These are phyloP conservation scores for Calameuta idolon DNA, from an alignment of 2,888 invertebrate genomes.

Conservation along the genomic window DNA sequence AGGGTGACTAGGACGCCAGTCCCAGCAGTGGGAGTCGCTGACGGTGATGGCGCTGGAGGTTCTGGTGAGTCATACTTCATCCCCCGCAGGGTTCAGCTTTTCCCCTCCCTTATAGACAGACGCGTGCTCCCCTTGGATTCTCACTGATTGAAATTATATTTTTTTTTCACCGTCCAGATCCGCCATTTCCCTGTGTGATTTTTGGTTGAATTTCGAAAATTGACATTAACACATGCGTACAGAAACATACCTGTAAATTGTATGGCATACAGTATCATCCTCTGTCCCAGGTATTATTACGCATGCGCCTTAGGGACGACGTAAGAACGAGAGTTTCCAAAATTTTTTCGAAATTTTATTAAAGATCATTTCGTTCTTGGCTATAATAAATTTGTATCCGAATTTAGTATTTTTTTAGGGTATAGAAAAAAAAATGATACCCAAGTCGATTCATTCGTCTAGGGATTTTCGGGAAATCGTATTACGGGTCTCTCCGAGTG, in stretches of 20 bases:
- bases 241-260: no score
- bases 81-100: conserved; percentile 45
- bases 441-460: not conserved
- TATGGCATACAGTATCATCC: no score
- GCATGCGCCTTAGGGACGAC: no score
- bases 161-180: conserved; percentile 28
- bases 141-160: conserved; percentile 54
- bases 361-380: not conserved
- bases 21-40: not conserved
- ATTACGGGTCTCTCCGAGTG: not conserved
- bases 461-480: conserved; percentile 4
- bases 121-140: conserved; percentile 22
- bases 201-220: not conserved
- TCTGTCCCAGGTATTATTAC: no score
- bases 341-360: not conserved
- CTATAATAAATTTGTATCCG: not conserved
- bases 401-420: not conserved
- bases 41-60: conserved; percentile 8
- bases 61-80: conserved; percentile 61
- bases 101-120: conserved; percentile 4
- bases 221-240: not conserved
- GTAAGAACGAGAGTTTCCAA: no score
- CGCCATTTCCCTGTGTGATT: conserved; percentile 6
- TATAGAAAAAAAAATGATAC: not conserved
- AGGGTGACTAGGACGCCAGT: not conserved